Percentiles rank a stretch among this genome's conserved stretches.
These are phyloP conservation scores for Falco berigora DNA, from an alignment of 2,797 vertebrate genomes.

Conservation along the genomic window DNA sequence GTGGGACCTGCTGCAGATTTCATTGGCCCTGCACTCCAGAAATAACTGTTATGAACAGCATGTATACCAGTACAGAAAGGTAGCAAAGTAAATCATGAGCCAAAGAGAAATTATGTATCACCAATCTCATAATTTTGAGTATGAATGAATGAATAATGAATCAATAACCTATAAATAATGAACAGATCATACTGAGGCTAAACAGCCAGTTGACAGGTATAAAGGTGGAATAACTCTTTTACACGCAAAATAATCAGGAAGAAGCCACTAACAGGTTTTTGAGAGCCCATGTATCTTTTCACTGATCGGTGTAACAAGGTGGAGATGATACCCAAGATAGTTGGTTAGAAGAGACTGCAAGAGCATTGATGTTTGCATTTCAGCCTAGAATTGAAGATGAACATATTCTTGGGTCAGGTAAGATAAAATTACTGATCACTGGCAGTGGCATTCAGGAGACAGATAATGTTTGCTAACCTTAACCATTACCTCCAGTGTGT, in stretches of 20 bases:
- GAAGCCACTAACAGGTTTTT: not conserved
- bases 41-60: not conserved
- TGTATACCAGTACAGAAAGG: not conserved
- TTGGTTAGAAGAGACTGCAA: not conserved
- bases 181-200: not conserved
- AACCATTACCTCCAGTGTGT: conserved; percentile 20
- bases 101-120: not conserved
- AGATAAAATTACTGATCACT: not conserved
- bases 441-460: conserved; percentile 20
- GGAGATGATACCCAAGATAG: not conserved
- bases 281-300: not conserved
- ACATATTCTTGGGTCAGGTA: not conserved
- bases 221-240: not conserved
- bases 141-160: not conserved
- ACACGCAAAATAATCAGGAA: not conserved
- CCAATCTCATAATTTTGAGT: not conserved
- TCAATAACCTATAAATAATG: not conserved
- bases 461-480: conserved; percentile 23
- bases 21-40: not conserved
- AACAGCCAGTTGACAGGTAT: not conserved
- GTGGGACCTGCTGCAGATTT: not conserved
- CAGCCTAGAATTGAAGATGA: not conserved
- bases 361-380: not conserved
- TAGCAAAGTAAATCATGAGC: not conserved
- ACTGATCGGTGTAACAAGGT: not conserved